A percentile compares a stretch with the other conserved stretches of the same genome.
Conservation (phyloP, 2,888 invertebrate genomes). For the Carcina quercana region DNA sequence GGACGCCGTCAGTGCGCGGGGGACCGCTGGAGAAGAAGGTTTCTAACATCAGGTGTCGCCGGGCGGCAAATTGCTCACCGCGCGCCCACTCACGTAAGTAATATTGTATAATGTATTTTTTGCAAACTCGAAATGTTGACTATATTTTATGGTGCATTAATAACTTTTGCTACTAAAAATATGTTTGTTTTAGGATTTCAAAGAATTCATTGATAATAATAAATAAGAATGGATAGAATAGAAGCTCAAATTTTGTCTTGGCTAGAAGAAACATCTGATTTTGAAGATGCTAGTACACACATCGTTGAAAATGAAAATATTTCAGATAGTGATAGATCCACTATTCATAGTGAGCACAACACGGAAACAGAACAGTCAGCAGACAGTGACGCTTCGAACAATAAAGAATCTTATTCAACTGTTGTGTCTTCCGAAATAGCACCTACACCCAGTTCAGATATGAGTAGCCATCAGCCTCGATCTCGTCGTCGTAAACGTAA, state of each 20-base stretch:
- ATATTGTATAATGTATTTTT: slow-evolving; percentile 9
- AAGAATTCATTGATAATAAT: no score
- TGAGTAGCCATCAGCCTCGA: slow-evolving; percentile 3
- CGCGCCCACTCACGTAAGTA: slow-evolving; percentile 10
- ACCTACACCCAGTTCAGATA: no score
- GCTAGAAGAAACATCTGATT: slow-evolving; percentile 5
- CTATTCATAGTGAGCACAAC: slow-evolving; percentile 5
- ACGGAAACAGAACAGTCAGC: slow-evolving; percentile 3
- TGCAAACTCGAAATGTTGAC: slow-evolving; percentile 10
- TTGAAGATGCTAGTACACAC: slow-evolving; percentile 5
- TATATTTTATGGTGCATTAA: slow-evolving; percentile 9
- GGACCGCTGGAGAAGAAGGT: slow-evolving; percentile 4
- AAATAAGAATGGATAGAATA: no score
- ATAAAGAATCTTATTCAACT: not conserved
- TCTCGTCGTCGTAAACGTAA: slow-evolving; percentile 3
- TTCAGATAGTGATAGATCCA: slow-evolving; percentile 6
- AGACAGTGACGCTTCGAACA: no score
- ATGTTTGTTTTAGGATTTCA: no score
- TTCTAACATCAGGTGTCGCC: no score
- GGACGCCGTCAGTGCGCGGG: slow-evolving; percentile 6
- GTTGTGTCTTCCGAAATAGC: no score
- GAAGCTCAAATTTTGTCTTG: slow-evolving; percentile 10
- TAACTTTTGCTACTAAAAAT: no score
- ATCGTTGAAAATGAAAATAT: slow-evolving; percentile 4
- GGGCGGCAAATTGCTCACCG: no score